These are phyloP conservation scores for Canis aureus DNA, from an alignment of 2,113 vertebrate genomes.

Conservation along the genomic window DNA sequence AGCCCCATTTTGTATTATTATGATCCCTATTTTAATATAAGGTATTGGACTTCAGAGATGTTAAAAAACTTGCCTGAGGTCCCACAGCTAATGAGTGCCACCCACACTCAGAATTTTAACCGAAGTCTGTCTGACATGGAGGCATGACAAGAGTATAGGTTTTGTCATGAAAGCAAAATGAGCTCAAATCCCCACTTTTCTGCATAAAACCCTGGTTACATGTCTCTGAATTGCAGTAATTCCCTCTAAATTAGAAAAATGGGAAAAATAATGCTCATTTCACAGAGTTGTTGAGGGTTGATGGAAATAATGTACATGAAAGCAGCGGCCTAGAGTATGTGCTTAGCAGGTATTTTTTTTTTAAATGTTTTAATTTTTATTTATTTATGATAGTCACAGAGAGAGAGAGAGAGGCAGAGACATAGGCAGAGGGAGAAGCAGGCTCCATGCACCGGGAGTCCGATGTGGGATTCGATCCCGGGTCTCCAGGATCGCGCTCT, in stretches of 20 bases:
- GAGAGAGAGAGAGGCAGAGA: too few relatives aligned
- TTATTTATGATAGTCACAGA: too few relatives aligned
- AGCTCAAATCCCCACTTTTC: neutral
- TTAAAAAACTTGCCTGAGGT: neutral
- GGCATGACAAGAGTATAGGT: neutral
- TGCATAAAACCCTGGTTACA: neutral
- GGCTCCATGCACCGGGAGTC: too few relatives aligned
- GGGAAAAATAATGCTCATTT: neutral
- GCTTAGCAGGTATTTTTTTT: neutral
- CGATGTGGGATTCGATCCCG: too few relatives aligned
- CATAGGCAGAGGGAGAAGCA: too few relatives aligned
- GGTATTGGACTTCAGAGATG: neutral
- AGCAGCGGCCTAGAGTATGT: neutral
- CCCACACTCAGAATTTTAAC: neutral
- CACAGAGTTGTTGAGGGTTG: neutral
- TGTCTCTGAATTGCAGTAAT: neutral
- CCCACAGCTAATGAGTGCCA: neutral
- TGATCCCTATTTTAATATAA: neutral
- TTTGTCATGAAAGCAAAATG: neutral
- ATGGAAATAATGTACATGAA: neutral
- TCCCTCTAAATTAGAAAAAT: neutral
- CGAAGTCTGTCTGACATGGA: neutral
- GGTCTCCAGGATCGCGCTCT: too few relatives aligned
- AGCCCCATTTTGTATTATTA: neutral
- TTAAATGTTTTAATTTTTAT: too few relatives aligned